Evolutionary conservation across 2,888 invertebrate genomes (phyloP).

Genomic region (Nemurella pictetii): DNA sequence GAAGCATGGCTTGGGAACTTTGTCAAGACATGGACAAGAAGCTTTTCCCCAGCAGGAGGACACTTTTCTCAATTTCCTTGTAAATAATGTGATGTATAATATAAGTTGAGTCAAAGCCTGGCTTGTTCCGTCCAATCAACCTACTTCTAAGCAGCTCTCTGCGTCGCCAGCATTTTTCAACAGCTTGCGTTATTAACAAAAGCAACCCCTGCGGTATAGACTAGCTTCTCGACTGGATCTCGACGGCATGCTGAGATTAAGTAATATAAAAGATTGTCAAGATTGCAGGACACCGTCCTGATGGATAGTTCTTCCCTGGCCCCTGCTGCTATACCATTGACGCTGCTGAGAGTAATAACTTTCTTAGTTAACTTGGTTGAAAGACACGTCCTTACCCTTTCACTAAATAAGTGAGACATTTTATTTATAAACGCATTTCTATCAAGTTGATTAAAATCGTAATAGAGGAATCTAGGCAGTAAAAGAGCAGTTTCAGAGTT

Average conservation of each 20-base stretch:
- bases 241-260: neutral
- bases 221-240: neutral
- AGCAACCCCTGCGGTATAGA: neutral
- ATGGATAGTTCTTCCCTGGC: conserved; percentile 2
- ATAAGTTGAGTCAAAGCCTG: neutral
- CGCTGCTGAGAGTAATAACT: neutral
- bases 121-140: neutral
- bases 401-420: neutral
- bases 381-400: neutral
- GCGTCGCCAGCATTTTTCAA: neutral
- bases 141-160: neutral
- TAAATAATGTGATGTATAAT: neutral
- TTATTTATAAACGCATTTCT: neutral
- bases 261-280: neutral
- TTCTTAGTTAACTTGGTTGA: neutral
- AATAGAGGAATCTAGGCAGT: too few species aligned
- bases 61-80: neutral
- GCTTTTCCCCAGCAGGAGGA: neutral
- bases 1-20: neutral
- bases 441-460: neutral
- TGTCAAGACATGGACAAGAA: neutral
- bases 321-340: neutral
- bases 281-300: neutral
- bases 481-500: too few species aligned
- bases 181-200: neutral